Conservation (phyloP, 2,888 invertebrate genomes). For the Cyaniris semiargus region DNA sequence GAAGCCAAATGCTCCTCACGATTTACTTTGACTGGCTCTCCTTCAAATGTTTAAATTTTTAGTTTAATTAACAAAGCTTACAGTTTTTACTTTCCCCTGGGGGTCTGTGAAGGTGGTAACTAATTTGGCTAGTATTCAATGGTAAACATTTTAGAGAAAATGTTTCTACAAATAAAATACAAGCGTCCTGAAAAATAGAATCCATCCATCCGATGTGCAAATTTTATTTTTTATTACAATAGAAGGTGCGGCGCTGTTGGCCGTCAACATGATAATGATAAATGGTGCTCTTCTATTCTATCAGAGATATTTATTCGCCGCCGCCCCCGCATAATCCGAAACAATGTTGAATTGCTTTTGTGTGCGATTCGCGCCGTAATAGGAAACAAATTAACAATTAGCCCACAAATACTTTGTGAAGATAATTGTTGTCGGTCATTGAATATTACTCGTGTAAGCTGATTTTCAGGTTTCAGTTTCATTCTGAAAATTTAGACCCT, state of each 20-base stretch:
- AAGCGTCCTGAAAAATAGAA: neutral
- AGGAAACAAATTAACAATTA: constrained; percentile 45
- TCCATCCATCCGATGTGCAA: neutral
- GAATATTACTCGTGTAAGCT: neutral
- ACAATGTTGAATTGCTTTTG: constrained; percentile 62
- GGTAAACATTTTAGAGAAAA: neutral
- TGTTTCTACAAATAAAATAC: neutral
- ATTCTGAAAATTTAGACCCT: neutral
- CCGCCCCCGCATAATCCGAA: constrained; percentile 49
- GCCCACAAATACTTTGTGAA: constrained; percentile 35
- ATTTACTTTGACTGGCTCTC: constrained; percentile 16
- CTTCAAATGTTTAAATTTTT: constrained; percentile 24
- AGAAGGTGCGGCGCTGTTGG: constrained; percentile 58
- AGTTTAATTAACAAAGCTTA: neutral
- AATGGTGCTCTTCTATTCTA: constrained; percentile 61
- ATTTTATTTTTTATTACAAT: constrained; percentile 37
- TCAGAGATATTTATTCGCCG: constrained; percentile 65
- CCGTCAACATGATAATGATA: constrained; percentile 72
- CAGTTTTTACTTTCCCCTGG: neutral
- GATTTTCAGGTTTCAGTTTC: neutral
- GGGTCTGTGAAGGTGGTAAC: neutral
- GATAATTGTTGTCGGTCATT: constrained; percentile 2
- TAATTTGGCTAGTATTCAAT: neutral
- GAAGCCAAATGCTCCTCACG: constrained; percentile 27
- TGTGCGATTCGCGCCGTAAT: constrained; percentile 47